Base-by-base conservation (phyloP, 2,113 vertebrate species). In the Nothocercus julius region DNA sequence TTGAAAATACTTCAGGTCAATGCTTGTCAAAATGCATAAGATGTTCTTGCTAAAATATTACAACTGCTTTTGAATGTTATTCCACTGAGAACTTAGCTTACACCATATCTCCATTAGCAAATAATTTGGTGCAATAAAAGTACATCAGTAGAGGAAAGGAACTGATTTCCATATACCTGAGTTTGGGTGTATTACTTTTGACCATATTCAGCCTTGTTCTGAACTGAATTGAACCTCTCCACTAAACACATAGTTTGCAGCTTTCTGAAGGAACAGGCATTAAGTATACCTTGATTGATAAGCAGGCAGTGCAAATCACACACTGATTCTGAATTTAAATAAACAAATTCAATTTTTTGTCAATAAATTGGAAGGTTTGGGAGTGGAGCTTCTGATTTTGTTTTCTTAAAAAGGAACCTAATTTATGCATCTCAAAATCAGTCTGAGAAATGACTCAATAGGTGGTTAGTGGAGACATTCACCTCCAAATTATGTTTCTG, bases 401-500 rank as follows among this genome's bases (percentile, higher is more conserved):
- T 86, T 87, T 84, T 54, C 54, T 56, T 13, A 56, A 74, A 69
- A 88, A 44, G 28, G 22, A 69, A 34, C 22, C 13, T 73, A 56
- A 6, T 61, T 81, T 69, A 1, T 7, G 15, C 1, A 8, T 69
- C 11, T 40, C 14, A 36, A 69, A 91, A 61, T 38, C 70, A 12
- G 2, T 19, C 13, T 6, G 1, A 47, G 82, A 42, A 10, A 1
- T 62, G 22, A 69, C 8, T 70, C 3, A 11, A 2, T 9, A 58
- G 2, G 2, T 17, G 5, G 44, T 38, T 27, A 85, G 15, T 45
- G 28, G 5, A 12, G 8, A 84, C 56, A 89, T 34, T 84, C 2
- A 11, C 8, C 81, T 77, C 42, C 16, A 84, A 56, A 45, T 51
- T 1, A 22, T 36, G 1, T 56, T 88, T 25, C 34, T 92, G 8